A percentile compares a stretch with the other conserved stretches of the same genome.
Evolutionary conservation across 2,113 vertebrate species (phyloP).

Genomic region (Picathartes gymnocephalus): DNA sequence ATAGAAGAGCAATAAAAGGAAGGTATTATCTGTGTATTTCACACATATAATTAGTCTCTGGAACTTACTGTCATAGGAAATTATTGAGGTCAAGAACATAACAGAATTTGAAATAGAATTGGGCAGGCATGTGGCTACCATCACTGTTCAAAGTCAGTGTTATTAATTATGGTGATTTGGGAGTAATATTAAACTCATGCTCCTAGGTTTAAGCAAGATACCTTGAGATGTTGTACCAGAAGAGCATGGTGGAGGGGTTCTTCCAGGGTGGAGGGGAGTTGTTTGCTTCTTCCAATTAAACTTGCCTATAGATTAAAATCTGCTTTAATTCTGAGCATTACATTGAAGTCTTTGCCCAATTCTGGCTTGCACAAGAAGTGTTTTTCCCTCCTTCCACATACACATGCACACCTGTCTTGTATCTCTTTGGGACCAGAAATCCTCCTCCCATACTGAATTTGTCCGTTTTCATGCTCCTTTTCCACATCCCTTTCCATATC

Average conservation of each 20-base stretch:
- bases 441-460: background rate
- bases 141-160: background rate
- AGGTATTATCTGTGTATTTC: background rate
- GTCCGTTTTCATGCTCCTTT: background rate
- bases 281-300: background rate
- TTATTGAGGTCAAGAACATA: background rate
- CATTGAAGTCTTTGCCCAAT: background rate
- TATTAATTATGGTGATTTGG: background rate
- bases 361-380: accelerated
- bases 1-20: background rate
- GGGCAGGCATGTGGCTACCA: background rate
- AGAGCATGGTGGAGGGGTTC: accelerated
- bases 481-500: background rate
- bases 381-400: background rate
- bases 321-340: background rate
- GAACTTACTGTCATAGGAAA: background rate
- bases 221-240: background rate
- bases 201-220: background rate
- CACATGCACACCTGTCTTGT: background rate
- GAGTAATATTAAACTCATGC: background rate
- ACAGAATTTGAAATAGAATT: background rate
- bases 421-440: background rate
- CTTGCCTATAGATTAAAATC: background rate
- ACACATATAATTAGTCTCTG: background rate
- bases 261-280: background rate